A percentile compares a stretch with the other conserved stretches of the same genome.
Evolutionary conservation across 2,888 invertebrate species (phyloP).

Genomic region (Noctua janthina): DNA sequence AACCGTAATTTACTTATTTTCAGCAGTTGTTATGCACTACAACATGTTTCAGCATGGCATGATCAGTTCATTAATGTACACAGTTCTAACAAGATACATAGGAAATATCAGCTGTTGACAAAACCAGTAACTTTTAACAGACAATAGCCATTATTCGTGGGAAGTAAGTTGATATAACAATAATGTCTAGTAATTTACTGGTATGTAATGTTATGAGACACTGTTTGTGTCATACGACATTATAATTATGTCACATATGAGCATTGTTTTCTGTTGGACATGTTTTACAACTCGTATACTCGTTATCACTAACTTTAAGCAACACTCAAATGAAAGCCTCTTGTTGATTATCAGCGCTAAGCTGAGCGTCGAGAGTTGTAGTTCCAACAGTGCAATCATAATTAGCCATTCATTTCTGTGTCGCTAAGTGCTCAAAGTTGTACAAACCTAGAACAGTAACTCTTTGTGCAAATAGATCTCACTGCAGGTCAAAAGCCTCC

Average conservation of each 20-base stretch:
- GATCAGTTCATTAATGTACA: background rate
- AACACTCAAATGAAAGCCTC: background rate
- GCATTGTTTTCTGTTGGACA: constrained; percentile 23
- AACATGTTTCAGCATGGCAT: too few relatives aligned
- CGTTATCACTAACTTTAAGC: background rate
- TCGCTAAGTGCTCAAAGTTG: background rate
- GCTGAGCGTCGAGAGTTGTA: background rate
- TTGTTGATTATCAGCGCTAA: background rate
- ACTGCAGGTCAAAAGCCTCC: background rate
- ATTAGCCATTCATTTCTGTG: background rate
- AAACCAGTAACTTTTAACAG: constrained; percentile 32
- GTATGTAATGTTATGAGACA: constrained; percentile 29
- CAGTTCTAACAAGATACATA: constrained; percentile 19
- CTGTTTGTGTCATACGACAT: constrained; percentile 30
- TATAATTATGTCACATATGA: constrained; percentile 26
- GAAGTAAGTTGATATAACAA: constrained; percentile 61
- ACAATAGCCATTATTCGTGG: constrained; percentile 60
- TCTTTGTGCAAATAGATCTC: background rate
- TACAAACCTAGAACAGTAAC: background rate
- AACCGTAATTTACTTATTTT: background rate
- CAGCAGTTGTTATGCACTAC: background rate
- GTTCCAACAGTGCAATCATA: background rate
- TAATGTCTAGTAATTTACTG: constrained; percentile 47
- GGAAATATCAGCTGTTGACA: constrained; percentile 15
- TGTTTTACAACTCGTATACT: background rate